Evolutionary conservation across 2,797 vertebrate genomes (phyloP), one percentile per base, ranked within the genome.

Genomic region (Rhyacichthys aspro): DNA sequence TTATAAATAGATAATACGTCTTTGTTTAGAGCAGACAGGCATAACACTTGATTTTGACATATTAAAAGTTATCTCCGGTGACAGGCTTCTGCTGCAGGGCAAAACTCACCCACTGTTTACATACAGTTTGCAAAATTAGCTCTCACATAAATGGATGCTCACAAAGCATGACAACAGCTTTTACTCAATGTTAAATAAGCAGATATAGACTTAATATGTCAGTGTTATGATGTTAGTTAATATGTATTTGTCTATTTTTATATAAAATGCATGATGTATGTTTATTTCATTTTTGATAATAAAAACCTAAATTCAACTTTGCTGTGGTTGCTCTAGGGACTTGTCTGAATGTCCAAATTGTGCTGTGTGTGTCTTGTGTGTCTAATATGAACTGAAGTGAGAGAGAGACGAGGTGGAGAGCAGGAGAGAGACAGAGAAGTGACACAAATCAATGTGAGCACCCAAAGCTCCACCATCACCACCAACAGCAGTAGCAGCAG

Each of bases 311-410:
- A 68, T 76, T 55, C 59, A 18, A 59, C 73, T 60, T 63, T 34
- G 70, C 83, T 64, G 76, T 52, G 36, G 69, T 56, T 65, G 69
- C 66, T 73, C 76, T 67, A 78, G 74, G 42, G 82, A 90, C 85
- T 92, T 91, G 89, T 72, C 80, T 93, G 88, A 90, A 92, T 90
- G 73, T 87, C 79, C 87, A 90, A 86, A 86, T 89, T 85, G 87
- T 85, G 45, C 59, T 76, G 90, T 91, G 89, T 88, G 75, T 91
- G 83, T 70, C 84, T 90, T 89, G 87, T 91, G 83, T 91, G 78
- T 62, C 81, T 89, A 88, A 87, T 89, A 18, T 61, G 47, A 61
- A 37, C 36, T 37, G 36, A 23, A 66, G 74, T 67, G 74, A 80
- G 76, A 46, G 78, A 70, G 63, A 9, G 61, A 80, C 72, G 74